These are phyloP conservation scores for Bombus soroeensis DNA, from an alignment of 1,140 invertebrate species.

Conservation along the genomic window DNA sequence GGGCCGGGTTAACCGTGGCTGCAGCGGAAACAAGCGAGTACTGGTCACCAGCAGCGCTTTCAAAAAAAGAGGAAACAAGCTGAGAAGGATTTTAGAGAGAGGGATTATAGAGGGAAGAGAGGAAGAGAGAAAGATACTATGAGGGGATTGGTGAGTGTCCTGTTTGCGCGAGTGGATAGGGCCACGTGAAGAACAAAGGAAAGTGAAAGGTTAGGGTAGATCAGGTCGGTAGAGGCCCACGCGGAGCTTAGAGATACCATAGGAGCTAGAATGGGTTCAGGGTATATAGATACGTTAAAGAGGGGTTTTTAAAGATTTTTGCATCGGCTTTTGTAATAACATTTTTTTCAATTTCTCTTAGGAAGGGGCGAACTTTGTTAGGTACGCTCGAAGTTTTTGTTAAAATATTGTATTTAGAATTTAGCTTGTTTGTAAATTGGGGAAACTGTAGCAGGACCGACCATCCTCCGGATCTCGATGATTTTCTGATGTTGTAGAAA, in stretches of 20 bases:
- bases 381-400: no score
- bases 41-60: conserved; percentile 74
- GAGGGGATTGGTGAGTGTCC: conserved; percentile 70
- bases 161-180: background rate
- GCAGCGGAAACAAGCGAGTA: conserved; percentile 68
- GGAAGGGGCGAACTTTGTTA: no score
- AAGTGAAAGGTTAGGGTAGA: conserved; percentile 77
- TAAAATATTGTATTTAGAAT: no score
- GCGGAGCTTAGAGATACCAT: background rate
- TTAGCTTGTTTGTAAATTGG: no score
- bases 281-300: no score
- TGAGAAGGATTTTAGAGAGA: background rate
- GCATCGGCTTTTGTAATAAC: no score
- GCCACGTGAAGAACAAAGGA: conserved; percentile 76
- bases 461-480: no score
- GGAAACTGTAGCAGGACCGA: no score
- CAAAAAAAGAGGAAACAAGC: conserved; percentile 35
- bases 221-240: conserved; percentile 45
- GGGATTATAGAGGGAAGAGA: background rate
- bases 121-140: conserved; percentile 45
- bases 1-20: conserved; percentile 36
- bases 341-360: no score
- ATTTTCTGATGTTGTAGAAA: no score
- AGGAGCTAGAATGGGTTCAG: no score
- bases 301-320: no score